These are phyloP conservation scores for Crocodylus rhombifer DNA, from an alignment of 2,797 vertebrate genomes.

Conservation along the genomic window DNA sequence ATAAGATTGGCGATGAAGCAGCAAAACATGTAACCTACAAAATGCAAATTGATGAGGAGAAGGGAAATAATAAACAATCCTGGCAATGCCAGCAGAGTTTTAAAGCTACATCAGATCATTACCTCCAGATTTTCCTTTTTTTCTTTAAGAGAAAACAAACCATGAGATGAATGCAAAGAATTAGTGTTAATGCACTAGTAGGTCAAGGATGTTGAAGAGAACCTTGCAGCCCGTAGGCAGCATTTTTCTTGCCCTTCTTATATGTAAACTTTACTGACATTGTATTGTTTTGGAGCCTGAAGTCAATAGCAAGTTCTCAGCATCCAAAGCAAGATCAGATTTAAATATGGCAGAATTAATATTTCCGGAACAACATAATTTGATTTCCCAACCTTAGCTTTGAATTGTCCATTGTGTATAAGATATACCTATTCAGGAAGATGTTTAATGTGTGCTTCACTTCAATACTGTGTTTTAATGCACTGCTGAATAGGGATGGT, in stretches of 20 bases:
- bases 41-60: constrained; percentile 2
- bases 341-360: constrained; percentile 45
- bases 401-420: background rate
- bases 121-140: constrained; percentile 46
- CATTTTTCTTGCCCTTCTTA: background rate
- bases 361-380: constrained; percentile 39
- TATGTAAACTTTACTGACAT: background rate
- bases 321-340: background rate
- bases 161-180: background rate
- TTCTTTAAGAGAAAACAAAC: constrained; percentile 21
- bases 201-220: background rate
- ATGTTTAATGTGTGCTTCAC: background rate
- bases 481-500: background rate
- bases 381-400: constrained; percentile 36
- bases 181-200: background rate
- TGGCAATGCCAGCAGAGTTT: constrained; percentile 40
- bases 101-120: constrained; percentile 49
- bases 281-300: constrained; percentile 46
- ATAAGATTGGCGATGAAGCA: background rate
- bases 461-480: constrained; percentile 4
- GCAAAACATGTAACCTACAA: background rate
- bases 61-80: constrained; percentile 53
- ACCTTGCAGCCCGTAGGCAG: background rate
- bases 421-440: background rate
- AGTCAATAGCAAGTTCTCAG: background rate